A percentile compares a stretch with the other conserved stretches of the same genome.
Evolutionary conservation across 2,113 vertebrate genomes (phyloP).

Genomic region (Oncorhynchus kisutch): DNA sequence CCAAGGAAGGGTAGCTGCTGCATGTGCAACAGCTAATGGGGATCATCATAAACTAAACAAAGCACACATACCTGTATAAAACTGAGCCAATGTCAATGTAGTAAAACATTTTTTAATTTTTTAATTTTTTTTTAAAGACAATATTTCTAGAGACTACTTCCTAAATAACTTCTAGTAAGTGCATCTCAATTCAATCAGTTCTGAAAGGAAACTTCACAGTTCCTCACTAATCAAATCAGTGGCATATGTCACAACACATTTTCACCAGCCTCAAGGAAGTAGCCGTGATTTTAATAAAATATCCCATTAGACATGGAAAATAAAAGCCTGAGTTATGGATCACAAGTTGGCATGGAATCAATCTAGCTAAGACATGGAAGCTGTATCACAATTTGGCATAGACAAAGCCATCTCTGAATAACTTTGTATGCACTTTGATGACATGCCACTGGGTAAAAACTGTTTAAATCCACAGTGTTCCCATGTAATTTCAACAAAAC

Average conservation of each 20-base stretch:
- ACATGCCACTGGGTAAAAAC: too few species aligned
- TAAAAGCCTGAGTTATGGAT: neutral
- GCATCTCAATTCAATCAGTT: neutral
- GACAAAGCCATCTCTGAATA: neutral
- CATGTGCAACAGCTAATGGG: too few species aligned
- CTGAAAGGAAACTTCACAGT: neutral
- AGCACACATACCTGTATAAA: too few species aligned
- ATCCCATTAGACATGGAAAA: neutral
- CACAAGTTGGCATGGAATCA: neutral
- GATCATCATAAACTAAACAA: too few species aligned
- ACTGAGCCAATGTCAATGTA: too few species aligned
- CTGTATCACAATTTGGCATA: neutral
- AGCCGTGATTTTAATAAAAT: neutral
- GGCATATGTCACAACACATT: neutral
- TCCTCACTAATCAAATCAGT: neutral
- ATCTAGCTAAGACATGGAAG: too few species aligned
- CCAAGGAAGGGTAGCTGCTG: too few species aligned
- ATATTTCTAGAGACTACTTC: too few species aligned
- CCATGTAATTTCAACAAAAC: too few species aligned
- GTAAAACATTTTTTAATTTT: too few species aligned
- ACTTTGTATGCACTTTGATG: neutral
- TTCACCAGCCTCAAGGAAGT: neutral
- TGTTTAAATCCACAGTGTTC: too few species aligned
- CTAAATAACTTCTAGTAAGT: neutral
- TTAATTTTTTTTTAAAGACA: too few species aligned